A percentile compares a stretch with the other conserved stretches of the same genome.
Conservation (phyloP, 2,888 invertebrate species). For the Villa cingulata region DNA sequence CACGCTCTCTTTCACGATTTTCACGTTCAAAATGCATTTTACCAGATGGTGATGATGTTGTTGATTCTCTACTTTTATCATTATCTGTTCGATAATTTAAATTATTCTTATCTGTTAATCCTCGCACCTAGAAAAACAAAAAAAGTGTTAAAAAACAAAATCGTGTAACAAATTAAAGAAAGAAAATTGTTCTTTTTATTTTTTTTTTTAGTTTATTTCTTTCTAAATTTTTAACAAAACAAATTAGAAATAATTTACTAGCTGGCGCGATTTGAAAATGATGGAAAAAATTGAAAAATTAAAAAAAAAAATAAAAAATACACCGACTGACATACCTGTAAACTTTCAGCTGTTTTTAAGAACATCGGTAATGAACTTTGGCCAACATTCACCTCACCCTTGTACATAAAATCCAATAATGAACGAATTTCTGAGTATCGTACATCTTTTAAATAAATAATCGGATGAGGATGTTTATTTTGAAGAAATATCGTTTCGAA, state of each 20-base stretch:
- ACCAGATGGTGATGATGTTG: slow-evolving; percentile 31
- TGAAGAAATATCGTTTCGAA: slow-evolving; percentile 84
- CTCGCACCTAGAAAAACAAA: slow-evolving; percentile 41
- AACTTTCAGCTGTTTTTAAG: slow-evolving; percentile 81
- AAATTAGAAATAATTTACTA: too few species aligned
- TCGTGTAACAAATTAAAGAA: too few species aligned
- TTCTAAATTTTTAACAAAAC: too few species aligned
- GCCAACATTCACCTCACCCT: slow-evolving; percentile 80
- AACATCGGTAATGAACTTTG: slow-evolving; percentile 83
- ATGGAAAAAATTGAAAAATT: too few species aligned
- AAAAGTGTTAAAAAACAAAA: slow-evolving; percentile 1
- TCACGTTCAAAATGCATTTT: slow-evolving; percentile 20
- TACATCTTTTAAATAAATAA: slow-evolving; percentile 86
- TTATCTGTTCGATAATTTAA: slow-evolving; percentile 35
- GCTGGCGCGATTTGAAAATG: too few species aligned
- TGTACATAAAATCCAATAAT: slow-evolving; percentile 85
- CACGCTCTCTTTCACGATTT: slow-evolving; percentile 13
- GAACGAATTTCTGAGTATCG: slow-evolving; percentile 80
- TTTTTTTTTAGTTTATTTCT: too few species aligned
- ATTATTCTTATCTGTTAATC: slow-evolving; percentile 74
- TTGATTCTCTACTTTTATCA: slow-evolving; percentile 35
- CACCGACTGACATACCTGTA: slow-evolving; percentile 46
- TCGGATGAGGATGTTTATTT: slow-evolving; percentile 80
- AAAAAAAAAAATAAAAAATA: too few species aligned
- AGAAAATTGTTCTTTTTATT: too few species aligned